phyloP scores from a whole-genome alignment of 2,797 vertebrate species.

The Poecilia velifera region DNA sequence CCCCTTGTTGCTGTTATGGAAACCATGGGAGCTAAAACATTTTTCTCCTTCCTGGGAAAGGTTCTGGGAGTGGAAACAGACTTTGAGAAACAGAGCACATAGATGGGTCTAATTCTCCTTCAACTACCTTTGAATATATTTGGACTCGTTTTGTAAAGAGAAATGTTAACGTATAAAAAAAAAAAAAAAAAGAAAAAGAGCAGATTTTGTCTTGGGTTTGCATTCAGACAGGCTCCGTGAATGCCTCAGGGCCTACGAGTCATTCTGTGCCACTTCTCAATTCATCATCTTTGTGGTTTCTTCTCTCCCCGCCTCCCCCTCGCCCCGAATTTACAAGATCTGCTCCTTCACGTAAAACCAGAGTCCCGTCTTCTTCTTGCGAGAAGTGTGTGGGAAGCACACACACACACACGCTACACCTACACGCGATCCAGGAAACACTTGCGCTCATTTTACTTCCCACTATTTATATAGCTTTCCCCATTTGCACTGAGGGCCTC shows the following conservation, averaged over 20 bases:
- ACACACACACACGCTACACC: neutral
- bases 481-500: neutral
- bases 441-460: neutral
- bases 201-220: neutral
- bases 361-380: neutral
- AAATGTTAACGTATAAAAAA: neutral
- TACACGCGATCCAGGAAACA: neutral
- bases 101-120: constrained; percentile 18
- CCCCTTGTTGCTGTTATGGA: neutral
- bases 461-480: neutral
- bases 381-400: neutral
- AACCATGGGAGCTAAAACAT: neutral
- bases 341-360: neutral
- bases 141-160: neutral
- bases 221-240: constrained; percentile 25
- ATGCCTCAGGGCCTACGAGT: neutral
- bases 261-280: neutral
- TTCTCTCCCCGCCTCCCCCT: neutral
- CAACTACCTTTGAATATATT: constrained; percentile 7
- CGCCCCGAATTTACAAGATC: neutral
- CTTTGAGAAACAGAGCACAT: constrained; percentile 6
- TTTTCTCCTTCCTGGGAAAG: neutral
- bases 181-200: neutral
- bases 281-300: neutral
- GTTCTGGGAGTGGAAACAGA: neutral